Percentiles rank a stretch among this genome's conserved stretches.
These are phyloP conservation scores for Limonius californicus DNA, from an alignment of 1,140 invertebrate species.

Conservation along the genomic window DNA sequence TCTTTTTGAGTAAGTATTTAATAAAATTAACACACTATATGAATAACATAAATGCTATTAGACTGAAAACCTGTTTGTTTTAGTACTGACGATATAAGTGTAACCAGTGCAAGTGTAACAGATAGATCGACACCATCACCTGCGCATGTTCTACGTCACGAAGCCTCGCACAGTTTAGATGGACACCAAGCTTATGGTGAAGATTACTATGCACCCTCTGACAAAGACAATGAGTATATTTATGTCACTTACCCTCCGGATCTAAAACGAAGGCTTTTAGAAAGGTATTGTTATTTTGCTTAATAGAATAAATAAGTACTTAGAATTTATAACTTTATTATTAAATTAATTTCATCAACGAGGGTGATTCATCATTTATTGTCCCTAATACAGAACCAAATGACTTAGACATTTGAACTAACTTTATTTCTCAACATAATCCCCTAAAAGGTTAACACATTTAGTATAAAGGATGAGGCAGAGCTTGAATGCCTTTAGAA, in stretches of 20 bases:
- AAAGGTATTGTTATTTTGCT: slow-evolving; percentile 69
- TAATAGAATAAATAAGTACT: no score
- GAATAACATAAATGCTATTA: no score
- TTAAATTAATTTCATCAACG: no score
- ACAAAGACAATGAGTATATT: slow-evolving; percentile 73
- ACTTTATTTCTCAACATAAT: no score
- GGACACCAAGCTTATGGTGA: slow-evolving; percentile 46
- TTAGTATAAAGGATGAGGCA: no score
- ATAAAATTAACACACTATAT: background rate
- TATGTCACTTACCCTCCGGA: slow-evolving; percentile 83
- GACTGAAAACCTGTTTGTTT: background rate
- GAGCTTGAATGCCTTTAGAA: no score
- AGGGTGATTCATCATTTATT: no score
- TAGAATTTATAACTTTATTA: no score
- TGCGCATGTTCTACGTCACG: slow-evolving; percentile 49
- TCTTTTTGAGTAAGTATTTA: slow-evolving; percentile 74
- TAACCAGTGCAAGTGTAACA: slow-evolving; percentile 58
- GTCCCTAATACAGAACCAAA: no score
- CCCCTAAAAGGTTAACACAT: no score
- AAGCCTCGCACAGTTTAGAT: slow-evolving; percentile 40
- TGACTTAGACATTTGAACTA: no score
- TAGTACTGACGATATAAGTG: slow-evolving; percentile 61
- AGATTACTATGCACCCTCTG: slow-evolving; percentile 50
- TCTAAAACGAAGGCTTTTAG: slow-evolving; percentile 71
- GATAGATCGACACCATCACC: slow-evolving; percentile 60